Evolutionary conservation across 2,113 vertebrate genomes (phyloP).

Genomic region (Gymnogyps californianus): DNA sequence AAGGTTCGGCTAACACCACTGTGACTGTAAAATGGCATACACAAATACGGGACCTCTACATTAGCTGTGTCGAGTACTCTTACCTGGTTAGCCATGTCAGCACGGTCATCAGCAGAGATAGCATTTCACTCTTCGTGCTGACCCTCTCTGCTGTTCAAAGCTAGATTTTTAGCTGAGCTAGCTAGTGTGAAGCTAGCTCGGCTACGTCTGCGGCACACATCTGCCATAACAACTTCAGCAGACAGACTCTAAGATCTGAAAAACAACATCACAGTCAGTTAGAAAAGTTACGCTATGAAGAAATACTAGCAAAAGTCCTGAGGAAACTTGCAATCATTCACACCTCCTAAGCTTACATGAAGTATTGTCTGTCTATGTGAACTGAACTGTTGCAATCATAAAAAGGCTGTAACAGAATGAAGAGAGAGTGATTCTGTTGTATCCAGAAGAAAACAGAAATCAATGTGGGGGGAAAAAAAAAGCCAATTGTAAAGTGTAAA

Average conservation of each 20-base stretch:
- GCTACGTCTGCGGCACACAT: not conserved
- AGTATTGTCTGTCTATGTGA: not conserved
- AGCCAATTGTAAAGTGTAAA: slow-evolving; percentile 48
- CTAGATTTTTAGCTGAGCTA: not conserved
- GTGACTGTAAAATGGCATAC: not conserved
- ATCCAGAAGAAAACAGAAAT: slow-evolving; percentile 41
- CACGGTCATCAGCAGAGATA: not conserved
- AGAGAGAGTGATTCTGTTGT: slow-evolving; percentile 3
- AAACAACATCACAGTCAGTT: not conserved
- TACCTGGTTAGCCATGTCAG: not conserved
- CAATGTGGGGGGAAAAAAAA: not conserved
- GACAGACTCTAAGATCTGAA: not conserved
- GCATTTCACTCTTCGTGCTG: not conserved
- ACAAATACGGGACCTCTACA: accelerated
- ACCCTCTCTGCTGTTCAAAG: not conserved
- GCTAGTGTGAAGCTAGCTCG: not conserved
- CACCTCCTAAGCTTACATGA: not conserved
- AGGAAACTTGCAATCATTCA: not conserved
- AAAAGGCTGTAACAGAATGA: not conserved
- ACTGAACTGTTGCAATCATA: not conserved
- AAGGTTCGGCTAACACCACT: not conserved
- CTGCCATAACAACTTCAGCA: not conserved
- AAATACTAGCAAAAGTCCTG: not conserved
- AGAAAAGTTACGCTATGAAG: not conserved
- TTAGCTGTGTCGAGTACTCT: not conserved